Evolutionary conservation across 2,797 vertebrate genomes (phyloP).

Genomic region (Enteromius anoplus): DNA sequence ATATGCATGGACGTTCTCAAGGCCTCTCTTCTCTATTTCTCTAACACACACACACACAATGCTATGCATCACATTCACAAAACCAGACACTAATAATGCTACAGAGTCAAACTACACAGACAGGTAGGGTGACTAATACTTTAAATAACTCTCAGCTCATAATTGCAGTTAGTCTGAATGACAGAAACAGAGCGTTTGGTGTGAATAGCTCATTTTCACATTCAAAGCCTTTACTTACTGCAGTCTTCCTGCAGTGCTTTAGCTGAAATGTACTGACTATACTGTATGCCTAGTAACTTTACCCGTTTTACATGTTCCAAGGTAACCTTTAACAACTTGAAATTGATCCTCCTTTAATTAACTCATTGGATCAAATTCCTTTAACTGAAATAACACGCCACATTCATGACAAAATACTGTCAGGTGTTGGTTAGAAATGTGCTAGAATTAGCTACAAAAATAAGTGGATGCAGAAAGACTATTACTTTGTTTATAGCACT

Average conservation of each 20-base stretch:
- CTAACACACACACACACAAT: constrained; percentile 9
- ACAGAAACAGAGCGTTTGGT: constrained; percentile 3
- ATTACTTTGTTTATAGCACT: neutral
- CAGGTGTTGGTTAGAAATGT: constrained; percentile 6
- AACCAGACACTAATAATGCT: constrained; percentile 21
- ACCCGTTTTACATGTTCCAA: constrained; percentile 32
- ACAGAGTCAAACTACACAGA: constrained; percentile 16
- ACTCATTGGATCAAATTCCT: constrained; percentile 53
- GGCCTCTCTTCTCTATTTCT: neutral
- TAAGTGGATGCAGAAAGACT: neutral
- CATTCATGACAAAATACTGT: constrained; percentile 25
- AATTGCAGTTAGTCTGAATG: constrained; percentile 19
- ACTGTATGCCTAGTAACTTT: constrained; percentile 11
- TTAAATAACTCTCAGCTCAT: constrained; percentile 26
- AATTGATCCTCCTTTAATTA: constrained; percentile 50
- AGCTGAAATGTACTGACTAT: neutral
- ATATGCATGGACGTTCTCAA: neutral
- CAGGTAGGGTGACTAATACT: constrained; percentile 1
- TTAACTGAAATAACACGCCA: constrained; percentile 15
- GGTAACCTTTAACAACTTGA: constrained; percentile 57
- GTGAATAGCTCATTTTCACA: constrained; percentile 9
- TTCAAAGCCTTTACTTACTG: neutral
- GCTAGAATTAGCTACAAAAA: neutral
- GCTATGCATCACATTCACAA: constrained; percentile 31
- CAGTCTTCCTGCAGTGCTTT: neutral